phyloP scores from a whole-genome alignment of 2,888 invertebrate species.

The Melanophora roralis region DNA sequence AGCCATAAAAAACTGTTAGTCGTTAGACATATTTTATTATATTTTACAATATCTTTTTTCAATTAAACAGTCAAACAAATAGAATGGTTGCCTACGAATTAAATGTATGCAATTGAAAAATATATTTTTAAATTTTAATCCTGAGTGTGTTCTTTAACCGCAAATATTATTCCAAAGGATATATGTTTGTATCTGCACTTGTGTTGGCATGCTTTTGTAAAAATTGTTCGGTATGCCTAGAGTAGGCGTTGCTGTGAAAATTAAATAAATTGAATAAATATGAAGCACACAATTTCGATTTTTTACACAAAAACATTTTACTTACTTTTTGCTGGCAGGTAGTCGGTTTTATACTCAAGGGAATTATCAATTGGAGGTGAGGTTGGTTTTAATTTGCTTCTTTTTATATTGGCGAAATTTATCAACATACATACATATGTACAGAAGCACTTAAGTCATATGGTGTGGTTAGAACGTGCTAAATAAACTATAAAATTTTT shows the following conservation, averaged over 20 bases:
- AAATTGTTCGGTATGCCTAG: neutral
- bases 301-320: neutral
- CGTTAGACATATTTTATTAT: neutral
- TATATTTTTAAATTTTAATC: neutral
- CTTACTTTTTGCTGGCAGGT: conserved; percentile 6
- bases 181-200: neutral
- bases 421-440: neutral
- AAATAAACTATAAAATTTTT: conserved; percentile 65
- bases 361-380: conserved; percentile 1
- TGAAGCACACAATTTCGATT: neutral
- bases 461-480: conserved; percentile 63
- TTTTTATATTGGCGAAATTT: neutral
- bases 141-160: neutral
- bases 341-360: conserved; percentile 2
- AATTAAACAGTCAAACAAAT: too few species aligned
- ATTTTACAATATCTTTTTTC: too few species aligned
- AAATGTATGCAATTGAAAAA: too few species aligned
- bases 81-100: too few species aligned
- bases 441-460: conserved; percentile 46
- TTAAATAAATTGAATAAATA: conserved; percentile 56
- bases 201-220: neutral
- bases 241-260: conserved; percentile 31
- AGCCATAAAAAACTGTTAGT: neutral
- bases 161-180: neutral
- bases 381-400: neutral